Percentiles rank a stretch among this genome's conserved stretches.
phyloP scores from a whole-genome alignment of 2,888 invertebrate species.

The Melikaiella ostensackeni region DNA sequence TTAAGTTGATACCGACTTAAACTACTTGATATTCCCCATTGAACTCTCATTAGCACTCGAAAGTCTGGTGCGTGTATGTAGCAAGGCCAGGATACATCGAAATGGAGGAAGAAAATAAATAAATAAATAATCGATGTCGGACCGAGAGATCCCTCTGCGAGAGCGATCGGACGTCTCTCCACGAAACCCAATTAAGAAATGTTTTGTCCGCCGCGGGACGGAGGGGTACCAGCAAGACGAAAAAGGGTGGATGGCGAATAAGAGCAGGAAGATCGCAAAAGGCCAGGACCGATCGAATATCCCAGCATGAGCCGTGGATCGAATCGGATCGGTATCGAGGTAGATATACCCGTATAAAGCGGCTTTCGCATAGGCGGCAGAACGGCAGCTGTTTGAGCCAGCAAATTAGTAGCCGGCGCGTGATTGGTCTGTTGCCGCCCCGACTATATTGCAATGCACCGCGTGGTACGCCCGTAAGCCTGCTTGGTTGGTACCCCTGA shows the following conservation, averaged over 20 bases:
- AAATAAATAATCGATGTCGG: slow-evolving; percentile 64
- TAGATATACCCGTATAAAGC: slow-evolving; percentile 63
- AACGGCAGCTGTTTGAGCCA: slow-evolving; percentile 77
- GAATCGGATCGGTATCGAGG: slow-evolving; percentile 67
- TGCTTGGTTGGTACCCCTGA: slow-evolving; percentile 37
- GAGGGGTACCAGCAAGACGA: slow-evolving; percentile 53
- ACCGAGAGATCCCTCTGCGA: slow-evolving; percentile 53
- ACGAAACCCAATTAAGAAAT: slow-evolving; percentile 77
- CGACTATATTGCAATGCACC: slow-evolving; percentile 72
- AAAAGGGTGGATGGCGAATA: slow-evolving; percentile 49
- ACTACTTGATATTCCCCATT: slow-evolving; percentile 50
- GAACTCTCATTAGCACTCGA: slow-evolving; percentile 57
- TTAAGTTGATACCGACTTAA: not conserved
- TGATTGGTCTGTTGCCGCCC: slow-evolving; percentile 77
- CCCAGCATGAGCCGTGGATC: slow-evolving; percentile 68
- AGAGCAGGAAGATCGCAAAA: slow-evolving; percentile 54
- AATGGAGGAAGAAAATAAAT: slow-evolving; percentile 54
- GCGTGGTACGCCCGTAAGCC: slow-evolving; percentile 55
- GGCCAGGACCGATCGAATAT: slow-evolving; percentile 67
- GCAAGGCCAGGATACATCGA: slow-evolving; percentile 46
- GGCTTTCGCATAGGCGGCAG: slow-evolving; percentile 73
- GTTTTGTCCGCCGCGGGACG: slow-evolving; percentile 75
- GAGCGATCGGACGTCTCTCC: slow-evolving; percentile 60
- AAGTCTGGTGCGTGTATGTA: slow-evolving; percentile 47
- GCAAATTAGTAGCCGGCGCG: slow-evolving; percentile 77